These are phyloP conservation scores for Nyctereutes procyonoides DNA, from an alignment of 2,113 vertebrate species.

Conservation along the genomic window DNA sequence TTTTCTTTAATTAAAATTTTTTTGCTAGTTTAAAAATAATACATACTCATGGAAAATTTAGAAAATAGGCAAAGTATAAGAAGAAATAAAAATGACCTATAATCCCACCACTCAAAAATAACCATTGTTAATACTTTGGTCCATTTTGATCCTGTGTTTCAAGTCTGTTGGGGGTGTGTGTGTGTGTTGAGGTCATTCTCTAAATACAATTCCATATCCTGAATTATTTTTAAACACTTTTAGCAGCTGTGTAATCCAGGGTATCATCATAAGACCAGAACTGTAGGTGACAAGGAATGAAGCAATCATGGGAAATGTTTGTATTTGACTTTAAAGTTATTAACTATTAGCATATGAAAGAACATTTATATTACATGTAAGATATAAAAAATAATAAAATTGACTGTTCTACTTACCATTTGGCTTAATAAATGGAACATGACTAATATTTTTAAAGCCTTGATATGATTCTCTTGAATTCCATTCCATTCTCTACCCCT, in stretches of 20 bases:
- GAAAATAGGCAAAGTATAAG: not conserved
- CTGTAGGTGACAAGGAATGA: not conserved
- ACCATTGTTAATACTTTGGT: not conserved
- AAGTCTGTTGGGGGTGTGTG: not conserved
- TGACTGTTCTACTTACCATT: not conserved
- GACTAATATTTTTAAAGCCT: not conserved
- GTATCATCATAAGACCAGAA: not conserved
- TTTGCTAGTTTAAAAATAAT: constrained; percentile 49
- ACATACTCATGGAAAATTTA: not conserved
- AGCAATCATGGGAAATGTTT: not conserved
- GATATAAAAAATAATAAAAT: not conserved
- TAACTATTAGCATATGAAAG: not conserved
- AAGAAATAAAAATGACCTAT: constrained; percentile 24
- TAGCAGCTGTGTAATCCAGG: not conserved
- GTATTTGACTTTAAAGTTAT: constrained; percentile 44
- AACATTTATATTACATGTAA: not conserved
- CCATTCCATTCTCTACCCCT: not conserved
- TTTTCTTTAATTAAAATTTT: not conserved
- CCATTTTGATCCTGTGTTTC: not conserved
- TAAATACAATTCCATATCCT: not conserved
- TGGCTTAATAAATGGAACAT: not conserved
- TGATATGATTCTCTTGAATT: not conserved
- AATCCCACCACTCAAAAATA: constrained; percentile 1
- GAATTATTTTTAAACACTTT: not conserved
- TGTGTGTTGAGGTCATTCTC: not conserved